These are phyloP conservation scores for Varanus komodoensis DNA, from an alignment of 2,113 vertebrate genomes.

Conservation along the genomic window DNA sequence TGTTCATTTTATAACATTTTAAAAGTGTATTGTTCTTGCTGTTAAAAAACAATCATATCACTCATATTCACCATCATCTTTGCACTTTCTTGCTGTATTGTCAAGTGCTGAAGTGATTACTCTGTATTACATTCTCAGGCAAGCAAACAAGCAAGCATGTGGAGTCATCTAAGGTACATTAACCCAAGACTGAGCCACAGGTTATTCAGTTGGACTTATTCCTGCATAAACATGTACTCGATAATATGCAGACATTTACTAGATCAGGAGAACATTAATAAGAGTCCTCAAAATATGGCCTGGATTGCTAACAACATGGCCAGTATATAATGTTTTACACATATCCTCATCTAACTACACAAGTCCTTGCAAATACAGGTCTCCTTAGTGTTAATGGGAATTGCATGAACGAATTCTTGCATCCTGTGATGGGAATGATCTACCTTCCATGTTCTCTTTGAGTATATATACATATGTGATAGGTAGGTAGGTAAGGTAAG, in stretches of 20 bases:
- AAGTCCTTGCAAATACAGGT: neutral
- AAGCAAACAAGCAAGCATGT: neutral
- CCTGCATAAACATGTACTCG: neutral
- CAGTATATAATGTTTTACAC: neutral
- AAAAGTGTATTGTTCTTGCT: no score
- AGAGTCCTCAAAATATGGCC: neutral
- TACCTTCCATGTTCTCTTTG: neutral
- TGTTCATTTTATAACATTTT: neutral
- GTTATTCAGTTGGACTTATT: neutral
- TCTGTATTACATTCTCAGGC: neutral
- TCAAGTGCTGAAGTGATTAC: neutral
- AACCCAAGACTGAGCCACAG: neutral
- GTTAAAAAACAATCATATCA: no score
- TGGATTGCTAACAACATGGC: neutral
- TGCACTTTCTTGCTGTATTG: no score
- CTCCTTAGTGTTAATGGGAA: neutral
- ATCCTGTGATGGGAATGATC: neutral
- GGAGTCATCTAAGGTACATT: neutral
- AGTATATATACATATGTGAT: neutral
- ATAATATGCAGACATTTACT: neutral
- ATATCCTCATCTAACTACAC: neutral
- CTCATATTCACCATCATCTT: no score
- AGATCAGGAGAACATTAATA: neutral
- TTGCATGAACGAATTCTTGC: neutral
- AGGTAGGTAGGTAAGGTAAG: no score